These are phyloP conservation scores for Ceratosolen solmsi DNA, from an alignment of 1,140 invertebrate genomes.

Conservation along the genomic window DNA sequence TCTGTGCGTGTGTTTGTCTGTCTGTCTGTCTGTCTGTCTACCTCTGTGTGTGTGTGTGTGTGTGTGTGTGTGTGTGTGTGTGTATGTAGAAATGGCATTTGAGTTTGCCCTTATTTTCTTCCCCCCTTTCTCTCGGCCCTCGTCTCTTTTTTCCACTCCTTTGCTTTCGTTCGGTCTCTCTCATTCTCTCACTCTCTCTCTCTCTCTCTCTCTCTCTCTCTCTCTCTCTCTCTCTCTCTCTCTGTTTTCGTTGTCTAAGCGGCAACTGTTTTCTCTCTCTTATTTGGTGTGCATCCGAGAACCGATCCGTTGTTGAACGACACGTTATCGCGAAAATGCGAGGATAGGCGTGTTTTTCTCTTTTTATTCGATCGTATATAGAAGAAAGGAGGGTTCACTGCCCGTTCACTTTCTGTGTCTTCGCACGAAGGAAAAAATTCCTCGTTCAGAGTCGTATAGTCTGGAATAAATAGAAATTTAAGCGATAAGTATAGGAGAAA, in stretches of 20 bases:
- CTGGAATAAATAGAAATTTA: slow-evolving; percentile 51
- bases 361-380: slow-evolving; percentile 44
- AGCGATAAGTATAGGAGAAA: slow-evolving; percentile 38
- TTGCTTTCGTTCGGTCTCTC: background rate
- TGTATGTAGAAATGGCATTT: background rate
- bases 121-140: no score
- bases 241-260: background rate
- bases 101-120: background rate
- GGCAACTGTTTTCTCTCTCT: background rate
- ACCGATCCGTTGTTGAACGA: slow-evolving; percentile 26
- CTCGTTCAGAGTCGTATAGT: slow-evolving; percentile 25
- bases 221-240: background rate
- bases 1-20: no score
- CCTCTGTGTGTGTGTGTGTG: no score
- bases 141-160: no score
- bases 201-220: background rate
- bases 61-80: no score
- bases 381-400: background rate
- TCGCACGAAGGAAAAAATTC: slow-evolving; percentile 25
- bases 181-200: background rate
- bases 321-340: slow-evolving; percentile 45
- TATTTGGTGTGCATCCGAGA: slow-evolving; percentile 24
- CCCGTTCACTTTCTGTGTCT: background rate
- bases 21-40: no score
- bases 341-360: slow-evolving; percentile 39